Evolutionary conservation across 2,113 vertebrate species (phyloP), one percentile per base, ranked within the genome.

Genomic region (Dasyornis broadbenti): DNA sequence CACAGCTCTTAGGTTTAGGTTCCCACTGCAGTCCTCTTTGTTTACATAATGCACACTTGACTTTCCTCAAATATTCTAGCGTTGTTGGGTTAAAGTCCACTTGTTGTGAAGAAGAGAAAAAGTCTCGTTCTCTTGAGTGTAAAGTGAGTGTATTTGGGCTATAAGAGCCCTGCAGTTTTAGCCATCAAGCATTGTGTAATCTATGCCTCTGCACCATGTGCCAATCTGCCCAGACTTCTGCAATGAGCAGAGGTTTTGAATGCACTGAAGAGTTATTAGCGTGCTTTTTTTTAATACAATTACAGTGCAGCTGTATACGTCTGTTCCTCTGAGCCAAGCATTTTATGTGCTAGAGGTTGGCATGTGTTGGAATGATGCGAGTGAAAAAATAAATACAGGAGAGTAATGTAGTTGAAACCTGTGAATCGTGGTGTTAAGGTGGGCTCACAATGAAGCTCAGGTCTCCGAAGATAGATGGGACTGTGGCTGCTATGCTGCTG

Each of bases 251-350:
- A 90, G 92, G 86, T 96, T 95, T 77, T 91, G 52, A 94, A 94
- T 79, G 61, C 95, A 94, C 86, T 71, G 53, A 61, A 69, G 96
- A 96, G 85, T 93, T 91, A 91, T 84, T 87, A 94, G 80, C n/a
- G 17, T 84, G 82, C 39, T 35, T 77, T 93, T 94, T 95, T 94
- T 96, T 56, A 80, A 86, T 76, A 93, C 94, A 96, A 93, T 95
- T 95, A 95, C 91, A 96, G 94, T 96, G 95, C 95, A 96, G 96
- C 95, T 97, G 96, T 97, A 97, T 97, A 95, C 13, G 76, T 76
- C 94, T 96, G 88, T 71, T 96, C 88, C 85, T 93, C 69, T 57
- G 96, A 96, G 94, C 93, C 93, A 91, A 92, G 89, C 82, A 91
- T 93, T 94, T 95, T 94, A 95, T 96, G 80, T 92, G 83, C 87